These are phyloP conservation scores for Sebastolobus alascanus DNA, from an alignment of 2,797 vertebrate genomes.

Conservation along the genomic window DNA sequence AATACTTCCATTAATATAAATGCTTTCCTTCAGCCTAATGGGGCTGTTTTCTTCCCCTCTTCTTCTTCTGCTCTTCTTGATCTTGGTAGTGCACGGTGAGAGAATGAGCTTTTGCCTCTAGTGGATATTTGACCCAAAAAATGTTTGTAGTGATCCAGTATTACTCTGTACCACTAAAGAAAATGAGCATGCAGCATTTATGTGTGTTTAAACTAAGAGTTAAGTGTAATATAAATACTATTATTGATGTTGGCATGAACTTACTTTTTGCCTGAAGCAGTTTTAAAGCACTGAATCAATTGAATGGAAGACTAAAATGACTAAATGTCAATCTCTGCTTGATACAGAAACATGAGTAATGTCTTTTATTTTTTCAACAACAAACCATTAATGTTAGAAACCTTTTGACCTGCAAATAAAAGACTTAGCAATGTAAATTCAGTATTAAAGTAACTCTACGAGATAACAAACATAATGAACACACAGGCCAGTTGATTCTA, in stretches of 20 bases:
- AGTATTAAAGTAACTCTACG: no score
- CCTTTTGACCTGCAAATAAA: not conserved
- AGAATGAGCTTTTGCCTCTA: constrained; percentile 76
- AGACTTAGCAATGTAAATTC: not conserved
- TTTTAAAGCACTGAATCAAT: not conserved
- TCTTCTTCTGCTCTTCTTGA: constrained; percentile 54
- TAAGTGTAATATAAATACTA: not conserved
- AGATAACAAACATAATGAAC: no score
- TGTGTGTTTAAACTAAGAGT: not conserved
- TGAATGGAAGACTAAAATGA: constrained; percentile 60
- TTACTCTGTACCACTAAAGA: constrained; percentile 10
- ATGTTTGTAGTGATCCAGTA: constrained; percentile 25
- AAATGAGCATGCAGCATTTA: constrained; percentile 67
- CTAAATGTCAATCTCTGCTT: constrained; percentile 51
- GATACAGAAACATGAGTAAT: constrained; percentile 17
- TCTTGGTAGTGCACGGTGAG: constrained; percentile 69
- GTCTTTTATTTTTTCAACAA: not conserved
- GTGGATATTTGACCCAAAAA: constrained; percentile 29
- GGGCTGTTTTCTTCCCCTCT: constrained; percentile 31
- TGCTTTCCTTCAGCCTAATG: constrained; percentile 42
- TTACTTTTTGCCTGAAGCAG: constrained; percentile 21
- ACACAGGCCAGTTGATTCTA: not conserved
- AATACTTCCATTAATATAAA: not conserved
- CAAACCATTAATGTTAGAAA: not conserved
- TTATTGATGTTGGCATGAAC: constrained; percentile 37